Conservation (phyloP, 92 coral and sea anemone species). For the Pocillopora grandis region DNA sequence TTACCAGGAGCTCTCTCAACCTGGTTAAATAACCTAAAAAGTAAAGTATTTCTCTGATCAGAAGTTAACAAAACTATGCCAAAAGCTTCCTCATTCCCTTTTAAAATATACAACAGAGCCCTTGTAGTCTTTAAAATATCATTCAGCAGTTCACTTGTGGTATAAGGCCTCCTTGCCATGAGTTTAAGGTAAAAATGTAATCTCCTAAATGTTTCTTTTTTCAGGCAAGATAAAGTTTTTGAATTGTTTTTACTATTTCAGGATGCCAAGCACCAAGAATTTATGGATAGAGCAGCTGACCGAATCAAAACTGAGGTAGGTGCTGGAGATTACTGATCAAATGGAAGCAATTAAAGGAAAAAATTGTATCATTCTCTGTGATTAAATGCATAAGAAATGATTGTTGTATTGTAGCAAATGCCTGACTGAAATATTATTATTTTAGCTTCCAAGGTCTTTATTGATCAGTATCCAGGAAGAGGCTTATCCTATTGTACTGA, state of each 20-base stretch:
- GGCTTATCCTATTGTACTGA: slow-evolving; percentile 49
- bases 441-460: slow-evolving; percentile 55
- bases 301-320: slow-evolving; percentile 60
- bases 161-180: no score
- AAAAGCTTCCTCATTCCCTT: not conserved
- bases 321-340: not conserved
- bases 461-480: slow-evolving; percentile 56
- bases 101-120: not conserved
- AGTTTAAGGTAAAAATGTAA: no score
- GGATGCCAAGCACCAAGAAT: slow-evolving; percentile 53
- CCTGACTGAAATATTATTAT: not conserved
- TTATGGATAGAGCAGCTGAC: slow-evolving; percentile 42
- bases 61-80: no score
- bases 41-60: no score
- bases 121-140: no score
- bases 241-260: not conserved
- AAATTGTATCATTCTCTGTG: no score
- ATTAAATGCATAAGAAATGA: not conserved
- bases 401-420: no score
- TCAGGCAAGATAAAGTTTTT: not conserved
- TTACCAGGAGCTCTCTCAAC: not conserved
- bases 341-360: no score
- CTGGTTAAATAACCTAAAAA: not conserved
- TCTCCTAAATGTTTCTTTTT: no score
- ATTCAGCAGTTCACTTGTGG: no score